Base-by-base conservation (phyloP, 2,888 invertebrate genomes). In the Oscheius sp. region DNA sequence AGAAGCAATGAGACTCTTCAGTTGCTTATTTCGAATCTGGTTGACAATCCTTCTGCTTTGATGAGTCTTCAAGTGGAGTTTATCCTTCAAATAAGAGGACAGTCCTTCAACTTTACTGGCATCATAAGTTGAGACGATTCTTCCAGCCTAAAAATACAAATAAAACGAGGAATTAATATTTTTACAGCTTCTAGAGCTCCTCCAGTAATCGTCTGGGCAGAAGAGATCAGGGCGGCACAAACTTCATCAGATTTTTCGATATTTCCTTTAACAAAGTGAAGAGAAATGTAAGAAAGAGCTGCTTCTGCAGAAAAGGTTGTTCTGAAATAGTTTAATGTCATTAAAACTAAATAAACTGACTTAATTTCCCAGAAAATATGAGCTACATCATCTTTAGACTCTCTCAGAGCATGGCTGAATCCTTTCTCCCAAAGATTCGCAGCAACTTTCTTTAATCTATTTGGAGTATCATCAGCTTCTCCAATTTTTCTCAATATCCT, bases 111-210 rank as follows among this genome's bases (percentile, higher is more conserved):
- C 42, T 3, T 33, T n/a, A 29, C 39, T 53, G 1, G 25, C 31
- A 37, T 65, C 65, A 39, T 31, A 39, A 27, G 10, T 39, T 10
- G 53, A 42, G 0, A 61, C 61, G n/a, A 61, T 53, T 33, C 27
- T 52, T 10, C 65, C 53, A 34, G 46, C 53, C 65, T 65, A 31
- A 46, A 33, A 50, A 65, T 27, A 52, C 3, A 33, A n/a, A 29
- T 50, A 5, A 5, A n/a, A 31, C 8, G 31, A 31, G 6, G 29
- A 15, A 34, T 33, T 37, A 12, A 58, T 20, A 39, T 10, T 25
- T 57, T 1, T 27, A 68, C 68, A 5, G 58, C 23, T 61, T 68
- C 68, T 1, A 68, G 42, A 33, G 68, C 27, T 20, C 68, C 58
- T 17, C 48, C 50, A n/a, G 45, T 61, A 37, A 68, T 58, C 6